Evolutionary conservation across 2,797 vertebrate genomes (phyloP).

Genomic region (Sebastes elongatus): DNA sequence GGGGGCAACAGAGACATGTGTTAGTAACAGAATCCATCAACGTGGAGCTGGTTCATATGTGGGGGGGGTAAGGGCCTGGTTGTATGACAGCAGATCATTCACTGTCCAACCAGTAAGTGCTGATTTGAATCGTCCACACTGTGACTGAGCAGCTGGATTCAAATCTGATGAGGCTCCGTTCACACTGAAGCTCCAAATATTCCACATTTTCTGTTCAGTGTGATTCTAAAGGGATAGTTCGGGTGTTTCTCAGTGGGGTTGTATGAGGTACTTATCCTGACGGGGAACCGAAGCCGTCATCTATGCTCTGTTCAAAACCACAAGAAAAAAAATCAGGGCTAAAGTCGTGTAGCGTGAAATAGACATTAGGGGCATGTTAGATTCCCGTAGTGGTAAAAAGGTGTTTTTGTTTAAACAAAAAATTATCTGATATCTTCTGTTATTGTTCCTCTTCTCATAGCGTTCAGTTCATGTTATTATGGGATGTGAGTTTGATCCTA

Average conservation of each 20-base stretch:
- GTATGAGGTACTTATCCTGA: neutral
- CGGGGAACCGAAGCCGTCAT: too few species aligned
- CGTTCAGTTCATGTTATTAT: neutral
- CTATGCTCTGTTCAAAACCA: too few species aligned
- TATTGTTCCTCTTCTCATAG: too few species aligned
- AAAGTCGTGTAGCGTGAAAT: too few species aligned
- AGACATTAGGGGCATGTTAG: too few species aligned
- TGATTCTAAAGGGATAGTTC: too few species aligned
- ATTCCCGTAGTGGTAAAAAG: neutral
- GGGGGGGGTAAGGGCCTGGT: neutral
- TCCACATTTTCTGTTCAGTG: neutral
- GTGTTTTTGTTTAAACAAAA: neutral
- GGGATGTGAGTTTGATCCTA: neutral
- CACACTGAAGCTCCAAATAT: slow-evolving; percentile 6
- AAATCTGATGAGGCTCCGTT: slow-evolving; percentile 45
- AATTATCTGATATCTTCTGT: too few species aligned
- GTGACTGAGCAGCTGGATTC: slow-evolving; percentile 38
- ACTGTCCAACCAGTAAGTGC: neutral
- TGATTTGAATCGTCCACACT: slow-evolving; percentile 39
- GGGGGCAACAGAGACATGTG: neutral
- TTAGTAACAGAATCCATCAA: neutral
- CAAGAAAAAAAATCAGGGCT: too few species aligned
- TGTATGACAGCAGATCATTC: neutral
- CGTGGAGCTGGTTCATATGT: neutral
- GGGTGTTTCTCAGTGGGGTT: neutral